These are phyloP conservation scores for Temnothorax unifasciatus DNA, from an alignment of 2,888 invertebrate genomes.

Conservation along the genomic window DNA sequence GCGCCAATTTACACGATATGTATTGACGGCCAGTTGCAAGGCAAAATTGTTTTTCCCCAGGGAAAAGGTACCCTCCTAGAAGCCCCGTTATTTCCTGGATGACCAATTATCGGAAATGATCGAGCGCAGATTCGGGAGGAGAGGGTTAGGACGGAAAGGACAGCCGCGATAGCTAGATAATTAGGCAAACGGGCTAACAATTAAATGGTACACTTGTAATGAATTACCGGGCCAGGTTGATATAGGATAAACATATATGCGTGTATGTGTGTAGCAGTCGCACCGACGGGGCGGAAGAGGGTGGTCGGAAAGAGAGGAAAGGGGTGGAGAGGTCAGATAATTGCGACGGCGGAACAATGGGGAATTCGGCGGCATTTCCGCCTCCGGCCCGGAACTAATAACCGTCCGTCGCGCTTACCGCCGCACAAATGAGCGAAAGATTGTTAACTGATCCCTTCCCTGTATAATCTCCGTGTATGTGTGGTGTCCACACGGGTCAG, in stretches of 20 bases:
- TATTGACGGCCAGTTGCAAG: not conserved
- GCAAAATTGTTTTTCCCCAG: not conserved
- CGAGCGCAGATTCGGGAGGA: conserved; percentile 22
- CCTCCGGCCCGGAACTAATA: conserved; percentile 59
- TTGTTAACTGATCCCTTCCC: conserved; percentile 47
- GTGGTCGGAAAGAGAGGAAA: conserved; percentile 46
- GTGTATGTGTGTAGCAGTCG: not conserved
- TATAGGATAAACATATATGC: not conserved
- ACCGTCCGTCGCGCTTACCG: conserved; percentile 53
- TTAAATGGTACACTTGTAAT: conserved; percentile 58
- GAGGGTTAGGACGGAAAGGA: not conserved
- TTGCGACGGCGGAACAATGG: conserved; percentile 56
- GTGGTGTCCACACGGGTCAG: not conserved
- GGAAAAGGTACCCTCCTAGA: not conserved
- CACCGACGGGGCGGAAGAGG: conserved; percentile 38
- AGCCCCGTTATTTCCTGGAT: conserved; percentile 20
- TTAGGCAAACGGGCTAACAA: conserved; percentile 51
- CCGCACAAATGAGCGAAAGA: conserved; percentile 56
- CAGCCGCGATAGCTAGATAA: conserved; percentile 36
- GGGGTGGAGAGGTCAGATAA: conserved; percentile 49
- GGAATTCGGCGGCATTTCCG: conserved; percentile 58
- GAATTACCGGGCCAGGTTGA: conserved; percentile 46
- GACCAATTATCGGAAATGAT: conserved; percentile 36
- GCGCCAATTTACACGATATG: not conserved
- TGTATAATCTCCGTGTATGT: not conserved